phyloP scores from a whole-genome alignment of 2,888 invertebrate species.

The Drepanosiphum platanoidis region DNA sequence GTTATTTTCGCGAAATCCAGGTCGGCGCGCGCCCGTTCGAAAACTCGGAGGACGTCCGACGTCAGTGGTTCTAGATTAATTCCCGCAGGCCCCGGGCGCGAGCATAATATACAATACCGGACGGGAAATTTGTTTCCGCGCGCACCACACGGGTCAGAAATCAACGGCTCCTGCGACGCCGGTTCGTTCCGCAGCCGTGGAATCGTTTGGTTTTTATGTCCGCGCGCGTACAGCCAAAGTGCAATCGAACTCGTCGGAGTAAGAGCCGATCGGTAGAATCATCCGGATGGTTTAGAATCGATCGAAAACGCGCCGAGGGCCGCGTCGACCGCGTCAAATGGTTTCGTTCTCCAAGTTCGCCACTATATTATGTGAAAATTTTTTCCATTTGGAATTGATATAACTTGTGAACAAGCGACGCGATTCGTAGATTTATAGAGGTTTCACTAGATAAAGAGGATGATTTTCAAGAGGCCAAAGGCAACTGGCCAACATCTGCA shows the following conservation, averaged over 20 bases:
- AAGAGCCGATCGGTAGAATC: too few relatives aligned
- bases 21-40: not conserved
- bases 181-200: not conserved
- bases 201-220: not conserved
- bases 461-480: constrained; percentile 39
- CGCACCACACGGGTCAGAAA: not conserved
- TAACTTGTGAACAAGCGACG: constrained; percentile 2
- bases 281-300: too few relatives aligned
- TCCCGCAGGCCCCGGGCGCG: not conserved
- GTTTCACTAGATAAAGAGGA: constrained; percentile 30
- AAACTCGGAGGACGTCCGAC: not conserved
- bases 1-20: not conserved
- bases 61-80: not conserved
- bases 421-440: constrained; percentile 26
- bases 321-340: too few relatives aligned
- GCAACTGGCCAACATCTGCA: constrained; percentile 23
- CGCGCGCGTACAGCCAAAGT: too few relatives aligned
- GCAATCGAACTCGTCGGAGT: too few relatives aligned
- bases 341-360: too few relatives aligned
- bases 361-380: not conserved
- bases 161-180: not conserved
- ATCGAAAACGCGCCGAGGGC: too few relatives aligned
- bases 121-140: not conserved
- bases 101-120: too few relatives aligned
- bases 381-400: constrained; percentile 15